A percentile compares a stretch with the other conserved stretches of the same genome.
Evolutionary conservation across 2,797 vertebrate species (phyloP).

Genomic region (Masticophis lateralis): DNA sequence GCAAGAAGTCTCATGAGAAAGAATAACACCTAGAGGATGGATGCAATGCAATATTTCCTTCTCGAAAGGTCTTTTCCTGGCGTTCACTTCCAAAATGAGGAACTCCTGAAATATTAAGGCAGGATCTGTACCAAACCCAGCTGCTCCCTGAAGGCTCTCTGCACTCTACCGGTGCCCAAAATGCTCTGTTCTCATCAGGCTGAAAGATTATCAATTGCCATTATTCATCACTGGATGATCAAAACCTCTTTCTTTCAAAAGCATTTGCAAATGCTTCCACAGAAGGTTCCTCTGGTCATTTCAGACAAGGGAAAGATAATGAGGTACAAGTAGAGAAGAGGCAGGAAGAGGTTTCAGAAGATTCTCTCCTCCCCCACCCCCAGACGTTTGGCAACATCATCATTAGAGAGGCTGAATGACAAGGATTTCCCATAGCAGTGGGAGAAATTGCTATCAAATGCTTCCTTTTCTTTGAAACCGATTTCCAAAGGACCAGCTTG

Average conservation of each 20-base stretch:
- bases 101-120: not conserved
- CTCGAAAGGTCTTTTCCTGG: not conserved
- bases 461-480: not conserved
- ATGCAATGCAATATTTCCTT: not conserved
- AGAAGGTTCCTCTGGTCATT: not conserved
- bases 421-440: not conserved
- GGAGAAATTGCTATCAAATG: not conserved
- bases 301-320: not conserved
- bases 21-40: slow-evolving; percentile 14
- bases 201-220: not conserved
- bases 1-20: slow-evolving; percentile 12
- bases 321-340: not conserved
- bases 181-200: not conserved
- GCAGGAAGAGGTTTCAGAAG: not conserved
- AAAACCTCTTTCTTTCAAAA: not conserved
- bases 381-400: not conserved
- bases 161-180: not conserved
- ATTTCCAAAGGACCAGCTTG: not conserved
- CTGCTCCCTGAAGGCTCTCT: not conserved
- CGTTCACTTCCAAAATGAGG: not conserved
- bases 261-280: not conserved
- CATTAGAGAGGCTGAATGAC: not conserved
- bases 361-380: not conserved
- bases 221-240: not conserved
- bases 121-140: not conserved